phyloP scores from a whole-genome alignment of 2,888 invertebrate genomes.

The Thyatira batis region DNA sequence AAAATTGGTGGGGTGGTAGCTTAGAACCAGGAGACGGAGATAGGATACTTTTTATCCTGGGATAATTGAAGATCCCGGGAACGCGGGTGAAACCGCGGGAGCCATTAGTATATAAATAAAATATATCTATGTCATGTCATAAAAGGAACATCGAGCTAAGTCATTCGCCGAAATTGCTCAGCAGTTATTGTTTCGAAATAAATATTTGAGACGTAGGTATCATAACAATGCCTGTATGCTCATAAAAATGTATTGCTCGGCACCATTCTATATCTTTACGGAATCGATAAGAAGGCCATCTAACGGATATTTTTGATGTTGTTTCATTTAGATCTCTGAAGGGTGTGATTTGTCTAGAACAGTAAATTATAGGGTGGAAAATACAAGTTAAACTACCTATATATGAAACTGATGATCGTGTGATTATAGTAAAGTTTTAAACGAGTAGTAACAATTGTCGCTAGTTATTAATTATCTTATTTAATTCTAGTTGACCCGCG shows the following conservation, averaged over 20 bases:
- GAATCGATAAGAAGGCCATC: background rate
- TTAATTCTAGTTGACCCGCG: too few relatives aligned
- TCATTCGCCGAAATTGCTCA: background rate
- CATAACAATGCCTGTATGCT: conserved; percentile 1
- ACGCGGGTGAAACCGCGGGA: too few relatives aligned
- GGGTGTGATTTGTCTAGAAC: background rate
- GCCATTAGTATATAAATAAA: too few relatives aligned
- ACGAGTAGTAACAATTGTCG: too few relatives aligned
- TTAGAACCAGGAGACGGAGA: too few relatives aligned
- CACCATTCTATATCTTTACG: conserved; percentile 1
- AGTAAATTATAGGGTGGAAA: background rate
- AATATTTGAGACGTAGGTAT: conserved; percentile 1
- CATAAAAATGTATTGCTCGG: conserved; percentile 3
- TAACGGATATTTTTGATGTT: background rate
- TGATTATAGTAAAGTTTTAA: too few relatives aligned
- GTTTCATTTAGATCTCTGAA: background rate
- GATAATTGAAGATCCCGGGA: too few relatives aligned
- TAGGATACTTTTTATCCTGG: too few relatives aligned
- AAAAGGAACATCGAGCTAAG: background rate
- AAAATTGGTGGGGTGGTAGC: too few relatives aligned
- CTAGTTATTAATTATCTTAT: too few relatives aligned
- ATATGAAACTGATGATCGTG: too few relatives aligned
- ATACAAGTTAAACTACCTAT: too few relatives aligned
- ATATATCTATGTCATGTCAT: background rate
- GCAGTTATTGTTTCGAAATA: conserved; percentile 5